Evolutionary conservation across 2,113 vertebrate genomes (phyloP).

Genomic region (Engraulis encrasicolus): DNA sequence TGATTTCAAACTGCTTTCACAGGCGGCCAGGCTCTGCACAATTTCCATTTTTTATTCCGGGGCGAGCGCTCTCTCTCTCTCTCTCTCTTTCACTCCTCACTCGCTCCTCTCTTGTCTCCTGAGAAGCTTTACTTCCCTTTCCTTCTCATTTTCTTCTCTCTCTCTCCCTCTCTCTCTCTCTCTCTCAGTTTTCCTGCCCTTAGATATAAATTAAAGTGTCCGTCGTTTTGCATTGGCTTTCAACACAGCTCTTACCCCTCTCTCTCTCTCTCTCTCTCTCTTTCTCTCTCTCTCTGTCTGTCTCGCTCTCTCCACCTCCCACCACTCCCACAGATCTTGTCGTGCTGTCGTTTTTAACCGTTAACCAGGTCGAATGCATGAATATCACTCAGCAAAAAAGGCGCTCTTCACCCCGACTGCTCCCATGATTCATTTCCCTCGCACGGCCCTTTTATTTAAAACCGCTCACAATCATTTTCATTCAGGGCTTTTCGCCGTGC

Average conservation of each 20-base stretch:
- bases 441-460: constrained; percentile 28
- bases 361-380: constrained; percentile 8
- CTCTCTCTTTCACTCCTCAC: neutral
- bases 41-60: constrained; percentile 49
- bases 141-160: neutral
- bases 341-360: neutral
- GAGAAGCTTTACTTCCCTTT: neutral
- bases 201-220: constrained; percentile 22
- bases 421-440: constrained; percentile 23
- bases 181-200: neutral
- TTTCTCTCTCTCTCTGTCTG: neutral
- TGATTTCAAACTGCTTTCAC: constrained; percentile 58
- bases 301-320: neutral
- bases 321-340: constrained; percentile 11
- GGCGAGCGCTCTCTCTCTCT: constrained; percentile 29
- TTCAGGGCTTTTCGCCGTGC: constrained; percentile 35
- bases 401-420: constrained; percentile 19
- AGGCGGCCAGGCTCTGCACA: constrained; percentile 41
- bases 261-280: neutral
- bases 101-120: neutral
- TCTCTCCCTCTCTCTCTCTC: constrained; percentile 27
- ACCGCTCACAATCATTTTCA: constrained; percentile 39
- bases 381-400: neutral
- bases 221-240: constrained; percentile 21
- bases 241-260: neutral